phyloP scores from a whole-genome alignment of 2,888 invertebrate genomes.

The Cartodere bifasciata region DNA sequence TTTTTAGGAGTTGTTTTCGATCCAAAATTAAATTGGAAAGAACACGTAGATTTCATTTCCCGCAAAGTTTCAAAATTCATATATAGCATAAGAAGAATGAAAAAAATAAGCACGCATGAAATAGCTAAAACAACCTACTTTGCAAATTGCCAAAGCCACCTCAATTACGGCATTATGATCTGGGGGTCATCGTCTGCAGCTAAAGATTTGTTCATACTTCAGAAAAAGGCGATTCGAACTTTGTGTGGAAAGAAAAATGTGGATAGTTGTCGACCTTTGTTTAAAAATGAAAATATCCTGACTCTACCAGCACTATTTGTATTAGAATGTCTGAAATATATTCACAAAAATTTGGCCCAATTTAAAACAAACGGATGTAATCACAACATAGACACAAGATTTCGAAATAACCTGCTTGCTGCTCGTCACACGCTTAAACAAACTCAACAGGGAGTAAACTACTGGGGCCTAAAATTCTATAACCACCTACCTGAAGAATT shows the following conservation, averaged over 20 bases:
- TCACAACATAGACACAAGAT: slow-evolving; percentile 3
- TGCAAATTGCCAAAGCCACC: not conserved
- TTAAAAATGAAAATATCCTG: slow-evolving; percentile 2
- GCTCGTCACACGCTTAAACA: too few species aligned
- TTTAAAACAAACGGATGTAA: slow-evolving; percentile 2
- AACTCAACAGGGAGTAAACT: too few species aligned
- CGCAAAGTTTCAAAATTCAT: slow-evolving; percentile 1
- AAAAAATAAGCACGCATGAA: slow-evolving; percentile 1
- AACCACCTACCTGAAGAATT: too few species aligned
- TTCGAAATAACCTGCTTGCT: slow-evolving; percentile 2
- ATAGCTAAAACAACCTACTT: slow-evolving; percentile 3
- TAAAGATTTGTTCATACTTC: slow-evolving; percentile 3
- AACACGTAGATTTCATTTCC: slow-evolving; percentile 4
- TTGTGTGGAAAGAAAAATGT: slow-evolving; percentile 2
- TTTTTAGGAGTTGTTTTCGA: slow-evolving; percentile 5
- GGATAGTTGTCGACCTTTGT: slow-evolving; percentile 3
- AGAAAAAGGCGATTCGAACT: slow-evolving; percentile 5
- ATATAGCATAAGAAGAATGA: slow-evolving; percentile 3
- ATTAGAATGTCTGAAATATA: slow-evolving; percentile 1
- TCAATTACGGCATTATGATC: slow-evolving; percentile 4
- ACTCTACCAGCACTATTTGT: slow-evolving; percentile 3
- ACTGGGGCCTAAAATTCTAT: too few species aligned
- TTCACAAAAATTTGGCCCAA: slow-evolving; percentile 1
- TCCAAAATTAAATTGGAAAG: slow-evolving; percentile 2
- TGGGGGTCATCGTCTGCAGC: slow-evolving; percentile 3